phyloP scores from a whole-genome alignment of 2,888 invertebrate species.

The Zaprionus obscuricornis region DNA sequence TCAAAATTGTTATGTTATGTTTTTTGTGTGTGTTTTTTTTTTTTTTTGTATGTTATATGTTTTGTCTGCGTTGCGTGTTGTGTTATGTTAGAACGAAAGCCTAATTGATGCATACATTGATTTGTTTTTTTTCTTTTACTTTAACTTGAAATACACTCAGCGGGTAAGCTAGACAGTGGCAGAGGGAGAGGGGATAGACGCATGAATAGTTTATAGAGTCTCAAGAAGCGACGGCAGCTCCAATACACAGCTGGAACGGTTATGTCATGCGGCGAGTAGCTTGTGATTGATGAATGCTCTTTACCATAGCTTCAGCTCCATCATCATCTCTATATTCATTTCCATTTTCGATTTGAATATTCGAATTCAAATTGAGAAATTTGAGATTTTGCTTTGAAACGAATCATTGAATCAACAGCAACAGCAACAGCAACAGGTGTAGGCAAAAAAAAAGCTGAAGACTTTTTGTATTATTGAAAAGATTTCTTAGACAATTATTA shows the following conservation, averaged over 20 bases:
- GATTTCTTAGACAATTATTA: no score
- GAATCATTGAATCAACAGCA: no score
- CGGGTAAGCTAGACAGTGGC: no score
- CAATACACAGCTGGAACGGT: conserved; percentile 67
- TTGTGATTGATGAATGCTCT: conserved; percentile 58
- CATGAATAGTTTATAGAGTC: no score
- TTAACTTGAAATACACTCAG: conserved; percentile 9
- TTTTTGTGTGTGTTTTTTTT: no score
- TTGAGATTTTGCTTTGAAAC: no score
- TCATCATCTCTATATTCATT: conserved; percentile 2
- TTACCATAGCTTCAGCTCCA: background rate
- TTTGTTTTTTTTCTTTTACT: conserved; percentile 26
- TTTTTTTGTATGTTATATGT: no score
- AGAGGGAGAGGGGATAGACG: no score
- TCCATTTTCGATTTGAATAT: background rate
- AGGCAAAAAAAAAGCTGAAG: no score
- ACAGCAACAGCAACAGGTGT: no score
- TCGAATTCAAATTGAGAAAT: background rate
- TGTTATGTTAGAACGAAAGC: conserved; percentile 67
- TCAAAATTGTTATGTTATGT: conserved; percentile 64
- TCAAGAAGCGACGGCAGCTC: conserved; percentile 29
- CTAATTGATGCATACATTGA: conserved; percentile 67
- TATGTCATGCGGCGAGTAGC: conserved; percentile 64
- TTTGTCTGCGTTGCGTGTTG: no score
- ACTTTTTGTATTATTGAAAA: no score